A percentile compares a stretch with the other conserved stretches of the same genome.
Evolutionary conservation across 2,797 vertebrate genomes (phyloP).

Genomic region (Alosa sapidissima): DNA sequence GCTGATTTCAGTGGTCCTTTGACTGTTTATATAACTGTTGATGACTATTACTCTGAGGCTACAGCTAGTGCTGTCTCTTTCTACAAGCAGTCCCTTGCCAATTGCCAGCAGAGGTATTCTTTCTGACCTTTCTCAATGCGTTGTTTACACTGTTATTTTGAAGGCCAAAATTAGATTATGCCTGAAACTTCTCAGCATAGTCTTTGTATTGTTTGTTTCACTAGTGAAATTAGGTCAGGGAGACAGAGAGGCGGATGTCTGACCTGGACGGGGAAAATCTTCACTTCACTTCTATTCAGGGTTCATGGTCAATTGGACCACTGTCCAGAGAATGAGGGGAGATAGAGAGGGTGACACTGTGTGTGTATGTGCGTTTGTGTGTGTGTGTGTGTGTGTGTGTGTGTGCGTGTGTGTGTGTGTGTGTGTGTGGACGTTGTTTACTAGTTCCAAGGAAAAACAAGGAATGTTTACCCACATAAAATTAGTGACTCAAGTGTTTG

Average conservation of each 20-base stretch:
- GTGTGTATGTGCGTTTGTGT: too few relatives aligned
- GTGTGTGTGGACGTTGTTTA: not conserved
- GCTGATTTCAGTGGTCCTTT: not conserved
- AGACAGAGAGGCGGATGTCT: not conserved
- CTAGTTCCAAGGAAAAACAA: conserved; percentile 17
- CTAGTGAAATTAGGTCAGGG: not conserved
- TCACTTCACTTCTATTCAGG: not conserved
- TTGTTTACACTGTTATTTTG: conserved; percentile 1
- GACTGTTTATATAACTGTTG: too few relatives aligned
- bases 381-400: not conserved
- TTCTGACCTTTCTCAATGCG: not conserved
- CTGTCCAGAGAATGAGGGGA: not conserved
- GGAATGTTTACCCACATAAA: not conserved
- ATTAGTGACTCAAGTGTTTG: conserved; percentile 4
- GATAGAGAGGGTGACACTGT: not conserved
- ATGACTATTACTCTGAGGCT: too few relatives aligned
- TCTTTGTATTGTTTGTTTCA: not conserved
- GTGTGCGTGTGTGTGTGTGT: not conserved
- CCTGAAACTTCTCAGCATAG: not conserved
- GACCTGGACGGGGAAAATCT: not conserved
- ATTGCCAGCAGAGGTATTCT: not conserved
- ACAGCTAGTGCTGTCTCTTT: too few relatives aligned
- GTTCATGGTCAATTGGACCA: not conserved
- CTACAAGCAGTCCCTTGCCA: not conserved
- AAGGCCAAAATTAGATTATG: not conserved